phyloP scores from a whole-genome alignment of 2,888 invertebrate species.

The Laspeyria flexula region DNA sequence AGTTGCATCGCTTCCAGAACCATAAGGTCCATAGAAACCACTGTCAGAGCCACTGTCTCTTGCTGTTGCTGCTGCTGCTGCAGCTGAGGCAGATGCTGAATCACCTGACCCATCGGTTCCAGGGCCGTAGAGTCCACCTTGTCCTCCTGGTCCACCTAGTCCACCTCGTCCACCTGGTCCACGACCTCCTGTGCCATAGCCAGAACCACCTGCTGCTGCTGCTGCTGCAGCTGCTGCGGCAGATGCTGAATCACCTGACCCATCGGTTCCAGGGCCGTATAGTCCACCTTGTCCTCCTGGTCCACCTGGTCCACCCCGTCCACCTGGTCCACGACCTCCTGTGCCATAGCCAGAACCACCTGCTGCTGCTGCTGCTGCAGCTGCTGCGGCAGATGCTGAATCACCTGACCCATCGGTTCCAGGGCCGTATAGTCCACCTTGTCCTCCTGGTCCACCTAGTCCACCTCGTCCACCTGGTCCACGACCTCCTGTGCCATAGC shows the following conservation, averaged over 20 bases:
- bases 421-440: neutral
- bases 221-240: conserved; percentile 3
- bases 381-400: conserved; percentile 1
- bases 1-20: too few species aligned
- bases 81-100: conserved; percentile 6
- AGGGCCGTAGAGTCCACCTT: neutral
- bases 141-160: neutral
- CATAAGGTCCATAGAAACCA: neutral
- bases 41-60: neutral
- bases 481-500: neutral
- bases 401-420: conserved; percentile 4
- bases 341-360: neutral
- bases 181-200: too few species aligned
- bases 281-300: neutral
- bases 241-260: conserved; percentile 1
- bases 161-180: neutral
- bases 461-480: neutral
- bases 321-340: neutral
- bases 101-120: conserved; percentile 1
- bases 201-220: neutral
- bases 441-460: neutral
- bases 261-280: too few species aligned
- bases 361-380: conserved; percentile 1
- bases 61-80: conserved; percentile 13
- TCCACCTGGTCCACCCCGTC: neutral